phyloP scores from a whole-genome alignment of 23 tunicate genomes.

The Botrylloides violaceus region DNA sequence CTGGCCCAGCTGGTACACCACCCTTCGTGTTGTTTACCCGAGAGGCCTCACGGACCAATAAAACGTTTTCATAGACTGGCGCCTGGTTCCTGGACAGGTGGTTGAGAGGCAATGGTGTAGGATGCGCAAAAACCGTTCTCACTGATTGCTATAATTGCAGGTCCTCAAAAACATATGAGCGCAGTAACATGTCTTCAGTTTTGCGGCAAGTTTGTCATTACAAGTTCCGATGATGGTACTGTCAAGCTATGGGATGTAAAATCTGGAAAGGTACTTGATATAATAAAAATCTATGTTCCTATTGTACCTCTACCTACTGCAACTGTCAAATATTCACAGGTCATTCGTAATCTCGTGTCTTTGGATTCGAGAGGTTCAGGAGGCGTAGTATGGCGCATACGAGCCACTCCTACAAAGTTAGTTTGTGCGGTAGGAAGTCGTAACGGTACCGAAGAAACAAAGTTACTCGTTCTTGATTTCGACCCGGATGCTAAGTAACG shows the following conservation, averaged over 20 bases:
- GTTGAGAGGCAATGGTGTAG: background rate
- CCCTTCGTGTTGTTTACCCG: no score
- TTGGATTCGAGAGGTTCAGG: slow-evolving; percentile 93
- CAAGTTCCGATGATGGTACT: slow-evolving; percentile 98
- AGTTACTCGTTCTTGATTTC: slow-evolving; percentile 81
- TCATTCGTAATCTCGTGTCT: slow-evolving; percentile 81
- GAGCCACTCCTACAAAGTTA: slow-evolving; percentile 91
- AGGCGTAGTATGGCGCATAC: slow-evolving; percentile 97
- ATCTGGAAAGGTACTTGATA: slow-evolving; percentile 76
- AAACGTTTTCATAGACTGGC: background rate
- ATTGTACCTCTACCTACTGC: no score
- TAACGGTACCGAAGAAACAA: slow-evolving; percentile 97
- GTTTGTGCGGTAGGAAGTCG: slow-evolving; percentile 98
- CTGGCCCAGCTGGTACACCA: no score
- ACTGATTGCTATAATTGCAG: no score
- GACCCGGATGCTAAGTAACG: slow-evolving; percentile 47
- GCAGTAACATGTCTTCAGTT: slow-evolving; percentile 96
- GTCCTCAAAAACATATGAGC: slow-evolving; percentile 68
- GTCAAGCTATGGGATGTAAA: slow-evolving; percentile 93
- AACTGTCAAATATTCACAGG: no score
- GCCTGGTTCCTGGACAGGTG: background rate
- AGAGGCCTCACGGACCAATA: no score
- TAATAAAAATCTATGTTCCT: background rate
- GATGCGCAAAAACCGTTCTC: no score
- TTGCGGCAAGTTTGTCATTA: slow-evolving; percentile 84